Percentiles rank a stretch among this genome's conserved stretches.
These are phyloP conservation scores for Oppia nitens DNA, from an alignment of 1,140 invertebrate species.

Conservation along the genomic window DNA sequence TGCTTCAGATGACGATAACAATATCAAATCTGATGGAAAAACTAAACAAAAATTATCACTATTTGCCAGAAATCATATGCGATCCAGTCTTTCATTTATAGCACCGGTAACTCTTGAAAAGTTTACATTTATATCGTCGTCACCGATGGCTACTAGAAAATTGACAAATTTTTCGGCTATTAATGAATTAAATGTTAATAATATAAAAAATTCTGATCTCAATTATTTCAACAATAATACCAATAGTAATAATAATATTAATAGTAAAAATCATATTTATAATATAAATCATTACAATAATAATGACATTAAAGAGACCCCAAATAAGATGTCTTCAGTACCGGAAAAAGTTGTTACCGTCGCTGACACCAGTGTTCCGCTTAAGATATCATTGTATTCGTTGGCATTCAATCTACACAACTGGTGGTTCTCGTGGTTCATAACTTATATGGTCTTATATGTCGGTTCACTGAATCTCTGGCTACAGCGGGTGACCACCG, in stretches of 20 bases:
- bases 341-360: background rate
- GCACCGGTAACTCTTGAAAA: conserved; percentile 14
- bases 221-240: background rate
- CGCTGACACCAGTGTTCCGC: conserved; percentile 1
- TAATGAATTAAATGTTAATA: too few species aligned
- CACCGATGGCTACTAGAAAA: too few species aligned
- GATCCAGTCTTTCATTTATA: background rate
- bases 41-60: background rate
- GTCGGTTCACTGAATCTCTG: conserved; percentile 21
- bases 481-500: conserved; percentile 14
- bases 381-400: conserved; percentile 15
- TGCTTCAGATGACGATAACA: background rate
- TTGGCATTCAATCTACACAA: conserved; percentile 19
- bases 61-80: background rate
- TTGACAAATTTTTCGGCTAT: too few species aligned
- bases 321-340: background rate
- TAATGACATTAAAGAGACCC: background rate
- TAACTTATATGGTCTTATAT: conserved; percentile 22
- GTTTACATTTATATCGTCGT: conserved; percentile 1
- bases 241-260: background rate
- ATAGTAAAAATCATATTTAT: background rate
- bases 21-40: background rate
- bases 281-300: background rate
- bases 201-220: too few species aligned
- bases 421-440: conserved; percentile 22